phyloP scores from a whole-genome alignment of 2,113 vertebrate genomes.

The Electrona antarctica region DNA sequence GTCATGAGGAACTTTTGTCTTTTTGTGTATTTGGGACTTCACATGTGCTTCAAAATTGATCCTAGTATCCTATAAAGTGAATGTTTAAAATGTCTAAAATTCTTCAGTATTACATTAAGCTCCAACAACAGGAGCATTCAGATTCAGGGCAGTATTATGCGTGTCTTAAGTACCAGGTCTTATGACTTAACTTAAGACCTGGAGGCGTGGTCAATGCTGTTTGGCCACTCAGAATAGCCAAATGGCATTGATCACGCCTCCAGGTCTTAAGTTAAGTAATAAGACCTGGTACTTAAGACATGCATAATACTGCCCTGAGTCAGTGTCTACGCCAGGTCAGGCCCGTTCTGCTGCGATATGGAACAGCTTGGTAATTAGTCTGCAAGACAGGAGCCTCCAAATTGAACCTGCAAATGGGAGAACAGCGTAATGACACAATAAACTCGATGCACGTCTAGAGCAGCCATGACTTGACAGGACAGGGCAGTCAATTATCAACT shows the following conservation, averaged over 20 bases:
- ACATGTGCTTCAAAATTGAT: slow-evolving; percentile 12
- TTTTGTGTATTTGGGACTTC: neutral
- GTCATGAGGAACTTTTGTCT: neutral
- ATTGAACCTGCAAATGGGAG: slow-evolving; percentile 23
- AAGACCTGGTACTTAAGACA: too few relatives aligned
- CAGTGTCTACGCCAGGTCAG: neutral
- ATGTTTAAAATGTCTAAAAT: slow-evolving; percentile 55
- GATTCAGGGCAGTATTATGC: too few relatives aligned
- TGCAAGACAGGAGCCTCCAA: slow-evolving; percentile 30
- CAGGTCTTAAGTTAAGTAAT: too few relatives aligned
- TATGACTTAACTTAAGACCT: too few relatives aligned
- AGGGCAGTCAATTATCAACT: slow-evolving; percentile 36
- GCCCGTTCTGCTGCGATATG: slow-evolving; percentile 32
- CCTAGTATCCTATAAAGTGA: neutral
- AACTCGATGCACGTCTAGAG: slow-evolving; percentile 29
- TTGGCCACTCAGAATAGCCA: too few relatives aligned
- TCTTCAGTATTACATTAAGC: slow-evolving; percentile 48
- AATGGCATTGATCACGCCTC: too few relatives aligned
- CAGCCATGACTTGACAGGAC: slow-evolving; percentile 15
- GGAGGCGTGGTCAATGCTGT: too few relatives aligned
- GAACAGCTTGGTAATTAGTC: slow-evolving; percentile 52
- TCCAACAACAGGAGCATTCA: slow-evolving; percentile 39
- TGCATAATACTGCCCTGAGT: too few relatives aligned
- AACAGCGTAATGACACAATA: slow-evolving; percentile 40
- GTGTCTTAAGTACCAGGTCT: too few relatives aligned